Evolutionary conservation across 2,888 invertebrate genomes (phyloP), one percentile per base, ranked within the genome.

Genomic region (Archips xylosteana): DNA sequence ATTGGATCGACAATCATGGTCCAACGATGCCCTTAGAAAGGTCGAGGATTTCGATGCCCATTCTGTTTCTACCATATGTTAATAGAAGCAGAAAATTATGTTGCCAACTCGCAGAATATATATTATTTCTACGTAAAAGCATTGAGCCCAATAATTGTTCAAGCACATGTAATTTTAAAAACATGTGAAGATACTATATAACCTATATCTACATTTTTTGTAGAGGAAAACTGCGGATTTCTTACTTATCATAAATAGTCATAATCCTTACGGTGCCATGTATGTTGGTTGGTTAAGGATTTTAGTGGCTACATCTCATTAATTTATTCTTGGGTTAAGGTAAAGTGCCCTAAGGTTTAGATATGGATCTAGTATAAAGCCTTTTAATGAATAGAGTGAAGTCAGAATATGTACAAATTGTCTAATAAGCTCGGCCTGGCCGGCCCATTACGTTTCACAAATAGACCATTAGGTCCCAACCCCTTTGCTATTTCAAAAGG

Each of bases 401-500:
- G 89, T 91, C 89, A 86, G 87, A 90, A 88, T 91, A 88, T 91
- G 89, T 89, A 87, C 85, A 89, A 92, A 92, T 90, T 91, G 87
- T 92, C 89, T 92, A 91, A 89, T 90, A 91, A 88, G 87, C 87
- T 88, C 88, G 88, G 89, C 88, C 90, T 89, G 88, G 85, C 87
- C 89, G 88, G 87, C 86, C 92, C 92, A 92, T 94, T 94, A 90
- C 90, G 90, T 88, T 89, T 91, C 92, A 90, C 93, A 94, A 94
- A 94, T 94, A 94, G 94, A 91, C 94, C 92, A 92, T 94, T 94
- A 92, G 89, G 90, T 89, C 91, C 91, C 92, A 91, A 92, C 92
- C 93, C 92, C 92, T 92, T 92, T 87, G 92, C 94, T 91, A 92
- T 93, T 93, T 91, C 92, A 91, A 92, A 93, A 93, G 94, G 93